Percentiles rank a stretch among this genome's conserved stretches.
phyloP scores from a whole-genome alignment of 1,140 invertebrate genomes.

The Eumeta japonica region DNA sequence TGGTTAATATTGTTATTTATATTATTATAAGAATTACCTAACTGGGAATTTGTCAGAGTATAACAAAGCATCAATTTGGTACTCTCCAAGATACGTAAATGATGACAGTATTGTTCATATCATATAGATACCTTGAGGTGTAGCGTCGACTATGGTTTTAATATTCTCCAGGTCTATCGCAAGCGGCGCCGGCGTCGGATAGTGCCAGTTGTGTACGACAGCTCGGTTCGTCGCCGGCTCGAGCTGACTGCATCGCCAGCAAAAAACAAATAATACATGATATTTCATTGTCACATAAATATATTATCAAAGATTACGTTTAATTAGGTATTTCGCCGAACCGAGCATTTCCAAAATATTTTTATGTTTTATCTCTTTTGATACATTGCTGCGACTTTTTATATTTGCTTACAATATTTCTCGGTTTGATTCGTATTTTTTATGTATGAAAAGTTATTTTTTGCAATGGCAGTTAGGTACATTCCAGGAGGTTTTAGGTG shows the following conservation, averaged over 20 bases:
- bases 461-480: background rate
- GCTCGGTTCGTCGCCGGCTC: conserved; percentile 31
- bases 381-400: no score
- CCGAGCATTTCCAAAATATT: no score
- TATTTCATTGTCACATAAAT: conserved; percentile 49
- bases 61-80: no score
- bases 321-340: no score
- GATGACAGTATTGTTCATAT: no score
- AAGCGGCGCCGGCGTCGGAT: conserved; percentile 21
- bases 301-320: conserved; percentile 46
- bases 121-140: background rate
- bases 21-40: no score
- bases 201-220: conserved; percentile 34
- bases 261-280: conserved; percentile 31
- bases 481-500: no score
- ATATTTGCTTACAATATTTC: conserved; percentile 10
- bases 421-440: conserved; percentile 7
- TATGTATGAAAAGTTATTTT: conserved; percentile 3
- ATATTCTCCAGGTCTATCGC: conserved; percentile 43
- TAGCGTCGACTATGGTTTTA: conserved; percentile 22
- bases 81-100: no score
- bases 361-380: no score
- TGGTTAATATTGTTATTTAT: no score
- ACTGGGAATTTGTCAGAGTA: no score
- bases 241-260: conserved; percentile 18